These are phyloP conservation scores for Trichosurus vulpecula DNA, from an alignment of 2,797 vertebrate species.

Conservation along the genomic window DNA sequence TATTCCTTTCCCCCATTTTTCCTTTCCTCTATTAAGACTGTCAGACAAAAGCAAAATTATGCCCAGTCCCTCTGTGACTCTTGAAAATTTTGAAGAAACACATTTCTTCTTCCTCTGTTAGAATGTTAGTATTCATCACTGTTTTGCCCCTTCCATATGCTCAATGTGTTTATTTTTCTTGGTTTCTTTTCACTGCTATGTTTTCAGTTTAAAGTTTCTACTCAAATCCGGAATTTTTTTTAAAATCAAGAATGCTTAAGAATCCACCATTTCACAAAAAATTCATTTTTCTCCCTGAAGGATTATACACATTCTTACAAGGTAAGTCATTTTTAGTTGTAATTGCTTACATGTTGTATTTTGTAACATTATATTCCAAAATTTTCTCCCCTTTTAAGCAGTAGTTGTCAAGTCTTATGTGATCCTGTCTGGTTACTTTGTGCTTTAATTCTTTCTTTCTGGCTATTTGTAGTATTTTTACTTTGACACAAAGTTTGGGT, in stretches of 20 bases:
- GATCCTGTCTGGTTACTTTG: not conserved
- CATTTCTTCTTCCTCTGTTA: not conserved
- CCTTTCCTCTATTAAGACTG: not conserved
- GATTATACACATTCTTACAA: not conserved
- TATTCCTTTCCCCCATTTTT: not conserved
- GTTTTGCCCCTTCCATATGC: not conserved
- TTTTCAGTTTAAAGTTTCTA: not conserved
- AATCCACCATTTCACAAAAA: not conserved
- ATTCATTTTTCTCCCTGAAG: not conserved
- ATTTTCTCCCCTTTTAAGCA: not conserved
- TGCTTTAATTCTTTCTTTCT: not conserved
- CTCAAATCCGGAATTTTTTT: not conserved
- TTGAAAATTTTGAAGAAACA: not conserved
- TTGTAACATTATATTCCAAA: not conserved
- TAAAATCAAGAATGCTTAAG: not conserved
- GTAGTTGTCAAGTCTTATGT: not conserved
- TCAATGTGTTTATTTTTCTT: not conserved
- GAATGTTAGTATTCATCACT: not conserved
- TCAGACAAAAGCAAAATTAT: not conserved
- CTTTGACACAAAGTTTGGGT: not conserved
- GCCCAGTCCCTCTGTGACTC: not conserved
- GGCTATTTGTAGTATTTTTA: not conserved
- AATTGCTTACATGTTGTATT: not conserved
- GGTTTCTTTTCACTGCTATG: not conserved
- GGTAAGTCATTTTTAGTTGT: not conserved